A percentile compares a stretch with the other conserved stretches of the same genome.
Evolutionary conservation across 2,113 vertebrate species (phyloP).

Genomic region (Anarrhichthys ocellatus): DNA sequence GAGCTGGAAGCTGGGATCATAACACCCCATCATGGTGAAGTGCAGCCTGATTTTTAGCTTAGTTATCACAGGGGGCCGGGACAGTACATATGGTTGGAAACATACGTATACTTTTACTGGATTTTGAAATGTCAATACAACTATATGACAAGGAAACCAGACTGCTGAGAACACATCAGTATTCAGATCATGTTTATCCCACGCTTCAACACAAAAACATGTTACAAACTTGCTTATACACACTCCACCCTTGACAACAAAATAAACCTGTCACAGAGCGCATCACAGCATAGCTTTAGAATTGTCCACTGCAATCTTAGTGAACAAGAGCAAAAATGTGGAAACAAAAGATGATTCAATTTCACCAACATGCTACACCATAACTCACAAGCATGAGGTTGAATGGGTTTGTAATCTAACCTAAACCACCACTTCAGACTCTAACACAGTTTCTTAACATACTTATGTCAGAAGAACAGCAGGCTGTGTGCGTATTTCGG

Average conservation of each 20-base stretch:
- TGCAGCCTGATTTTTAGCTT: constrained; percentile 30
- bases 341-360: neutral
- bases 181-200: neutral
- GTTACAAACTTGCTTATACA: neutral
- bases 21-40: constrained; percentile 51
- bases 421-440: too few species aligned
- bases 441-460: too few species aligned
- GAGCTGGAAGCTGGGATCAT: constrained; percentile 48
- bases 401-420: neutral
- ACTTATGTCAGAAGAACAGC: neutral
- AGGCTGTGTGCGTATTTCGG: neutral
- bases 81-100: neutral
- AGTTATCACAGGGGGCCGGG: neutral
- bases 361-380: neutral
- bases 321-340: neutral
- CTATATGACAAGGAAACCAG: neutral
- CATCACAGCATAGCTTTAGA: neutral
- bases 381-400: neutral
- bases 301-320: neutral
- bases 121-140: neutral
- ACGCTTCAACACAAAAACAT: neutral
- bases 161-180: neutral
- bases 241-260: neutral
- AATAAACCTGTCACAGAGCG: neutral
- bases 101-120: neutral